These are phyloP conservation scores for Standfussiana lucernea DNA, from an alignment of 2,888 invertebrate species.

Conservation along the genomic window DNA sequence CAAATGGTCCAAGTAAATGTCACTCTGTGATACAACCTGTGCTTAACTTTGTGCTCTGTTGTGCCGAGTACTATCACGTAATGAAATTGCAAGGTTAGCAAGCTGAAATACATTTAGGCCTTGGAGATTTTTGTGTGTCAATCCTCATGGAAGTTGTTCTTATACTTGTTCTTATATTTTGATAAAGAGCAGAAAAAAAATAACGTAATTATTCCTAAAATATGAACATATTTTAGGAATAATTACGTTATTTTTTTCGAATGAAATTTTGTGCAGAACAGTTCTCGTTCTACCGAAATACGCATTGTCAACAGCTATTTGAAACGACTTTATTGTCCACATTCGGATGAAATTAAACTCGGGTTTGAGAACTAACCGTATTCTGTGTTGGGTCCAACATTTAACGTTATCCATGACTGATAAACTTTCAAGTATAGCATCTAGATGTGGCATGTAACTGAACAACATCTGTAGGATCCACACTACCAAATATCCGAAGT, in stretches of 20 bases:
- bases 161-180: no score
- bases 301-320: constrained; percentile 5
- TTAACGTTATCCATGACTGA: background rate
- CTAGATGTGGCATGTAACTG: background rate
- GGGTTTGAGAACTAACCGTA: background rate
- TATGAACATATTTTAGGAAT: no score
- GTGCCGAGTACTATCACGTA: background rate
- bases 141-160: background rate
- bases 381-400: background rate
- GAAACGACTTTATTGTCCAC: background rate
- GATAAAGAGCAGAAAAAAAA: background rate
- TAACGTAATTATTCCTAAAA: background rate
- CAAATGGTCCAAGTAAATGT: constrained; percentile 24
- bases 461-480: constrained; percentile 1
- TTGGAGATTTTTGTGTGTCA: background rate
- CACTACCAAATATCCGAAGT: background rate
- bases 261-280: background rate
- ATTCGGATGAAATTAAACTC: constrained; percentile 20
- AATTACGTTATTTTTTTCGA: no score
- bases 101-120: background rate
- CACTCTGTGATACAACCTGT: background rate
- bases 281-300: background rate
- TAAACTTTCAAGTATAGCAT: no score
- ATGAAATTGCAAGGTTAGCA: background rate
- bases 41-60: constrained; percentile 25